Evolutionary conservation across 2,888 invertebrate genomes (phyloP).

Genomic region (Diplazon laetatorius): DNA sequence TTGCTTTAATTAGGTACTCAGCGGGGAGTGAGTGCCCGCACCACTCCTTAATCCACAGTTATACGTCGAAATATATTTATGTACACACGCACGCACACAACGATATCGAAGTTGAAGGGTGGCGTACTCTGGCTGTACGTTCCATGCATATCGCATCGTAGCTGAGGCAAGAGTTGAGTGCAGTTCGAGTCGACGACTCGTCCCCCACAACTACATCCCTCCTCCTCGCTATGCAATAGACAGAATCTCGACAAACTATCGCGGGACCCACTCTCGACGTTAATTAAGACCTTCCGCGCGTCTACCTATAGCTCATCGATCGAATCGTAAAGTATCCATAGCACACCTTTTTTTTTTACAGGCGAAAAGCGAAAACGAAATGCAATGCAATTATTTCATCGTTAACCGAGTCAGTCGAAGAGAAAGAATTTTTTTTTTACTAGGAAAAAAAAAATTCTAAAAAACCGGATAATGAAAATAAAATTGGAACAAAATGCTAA

Average conservation of each 20-base stretch:
- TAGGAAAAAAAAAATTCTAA: neutral
- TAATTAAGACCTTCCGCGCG: conserved; percentile 7
- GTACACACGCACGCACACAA: neutral
- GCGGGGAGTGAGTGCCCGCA: conserved; percentile 31
- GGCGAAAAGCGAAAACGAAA: no score
- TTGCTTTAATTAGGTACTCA: conserved; percentile 56
- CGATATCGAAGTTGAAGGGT: neutral
- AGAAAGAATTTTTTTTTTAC: neutral
- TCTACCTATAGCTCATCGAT: neutral
- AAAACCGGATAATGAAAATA: neutral
- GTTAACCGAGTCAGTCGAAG: neutral
- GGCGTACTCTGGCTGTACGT: neutral
- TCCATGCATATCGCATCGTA: conserved; percentile 8
- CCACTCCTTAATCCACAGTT: conserved; percentile 29
- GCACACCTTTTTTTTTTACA: no score
- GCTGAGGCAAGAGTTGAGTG: conserved; percentile 20
- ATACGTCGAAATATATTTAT: neutral
- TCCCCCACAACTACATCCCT: conserved; percentile 3
- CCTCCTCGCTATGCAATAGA: conserved; percentile 7
- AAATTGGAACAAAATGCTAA: neutral
- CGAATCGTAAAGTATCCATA: conserved; percentile 3
- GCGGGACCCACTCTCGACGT: neutral
- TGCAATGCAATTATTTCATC: no score
- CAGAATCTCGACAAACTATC: neutral
- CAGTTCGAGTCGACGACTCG: conserved; percentile 21